phyloP scores from a whole-genome alignment of 2,113 vertebrate genomes.

The Clarias magur region DNA sequence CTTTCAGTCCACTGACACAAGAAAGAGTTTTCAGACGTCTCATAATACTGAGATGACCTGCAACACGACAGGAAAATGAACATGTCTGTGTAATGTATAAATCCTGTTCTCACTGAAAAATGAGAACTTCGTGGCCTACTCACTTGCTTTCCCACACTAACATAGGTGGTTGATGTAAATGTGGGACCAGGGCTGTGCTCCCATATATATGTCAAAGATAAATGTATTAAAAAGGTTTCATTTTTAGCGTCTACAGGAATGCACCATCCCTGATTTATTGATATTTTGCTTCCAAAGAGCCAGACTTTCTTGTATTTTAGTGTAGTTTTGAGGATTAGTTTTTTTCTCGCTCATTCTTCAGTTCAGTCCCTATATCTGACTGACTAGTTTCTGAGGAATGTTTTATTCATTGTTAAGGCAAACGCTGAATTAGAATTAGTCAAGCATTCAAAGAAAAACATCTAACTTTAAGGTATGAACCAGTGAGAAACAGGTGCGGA shows the following conservation, averaged over 20 bases:
- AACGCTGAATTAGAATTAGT: too few relatives aligned
- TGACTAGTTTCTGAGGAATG: not conserved
- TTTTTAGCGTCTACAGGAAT: not conserved
- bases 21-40: not conserved
- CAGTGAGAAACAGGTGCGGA: too few relatives aligned
- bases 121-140: not conserved
- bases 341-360: too few relatives aligned
- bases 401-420: not conserved
- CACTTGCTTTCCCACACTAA: not conserved
- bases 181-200: not conserved
- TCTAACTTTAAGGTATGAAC: too few relatives aligned
- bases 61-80: constrained; percentile 19
- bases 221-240: not conserved
- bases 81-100: constrained; percentile 13
- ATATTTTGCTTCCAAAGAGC: too few relatives aligned
- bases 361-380: too few relatives aligned
- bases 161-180: not conserved
- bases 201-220: not conserved
- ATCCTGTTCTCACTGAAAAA: not conserved
- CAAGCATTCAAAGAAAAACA: too few relatives aligned
- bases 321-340: too few relatives aligned
- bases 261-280: too few relatives aligned
- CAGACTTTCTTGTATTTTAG: too few relatives aligned
- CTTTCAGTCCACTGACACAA: constrained; percentile 32
- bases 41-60: constrained; percentile 3